Evolutionary conservation across 2,888 invertebrate genomes (phyloP).

Genomic region (Anaspis maculata): DNA sequence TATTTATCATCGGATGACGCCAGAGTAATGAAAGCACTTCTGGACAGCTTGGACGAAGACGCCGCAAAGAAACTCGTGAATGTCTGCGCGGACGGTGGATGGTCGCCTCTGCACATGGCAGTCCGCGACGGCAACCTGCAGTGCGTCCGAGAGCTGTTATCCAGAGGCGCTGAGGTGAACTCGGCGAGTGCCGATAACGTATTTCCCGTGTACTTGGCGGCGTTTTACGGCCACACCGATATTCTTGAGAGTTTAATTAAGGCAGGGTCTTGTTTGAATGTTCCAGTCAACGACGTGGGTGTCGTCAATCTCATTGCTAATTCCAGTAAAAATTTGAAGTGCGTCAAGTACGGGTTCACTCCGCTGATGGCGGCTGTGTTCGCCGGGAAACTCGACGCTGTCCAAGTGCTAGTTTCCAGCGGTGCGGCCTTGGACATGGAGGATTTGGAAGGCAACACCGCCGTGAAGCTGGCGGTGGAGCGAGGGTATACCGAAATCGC

Average conservation of each 20-base stretch:
- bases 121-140: neutral
- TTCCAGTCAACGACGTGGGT: slow-evolving; percentile 1
- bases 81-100: too few species aligned
- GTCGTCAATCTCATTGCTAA: slow-evolving; percentile 2
- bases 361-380: too few species aligned
- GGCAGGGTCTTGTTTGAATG: neutral
- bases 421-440: too few species aligned
- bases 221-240: slow-evolving; percentile 1
- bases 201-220: slow-evolving; percentile 2
- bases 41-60: too few species aligned
- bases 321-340: too few species aligned
- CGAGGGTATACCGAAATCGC: too few species aligned
- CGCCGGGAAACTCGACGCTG: too few species aligned
- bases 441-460: too few species aligned
- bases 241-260: slow-evolving; percentile 1
- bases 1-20: neutral
- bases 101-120: slow-evolving; percentile 3
- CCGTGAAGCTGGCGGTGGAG: too few species aligned
- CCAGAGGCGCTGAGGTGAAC: slow-evolving; percentile 1
- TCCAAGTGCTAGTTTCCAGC: too few species aligned
- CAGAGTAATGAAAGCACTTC: too few species aligned
- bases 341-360: too few species aligned
- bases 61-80: slow-evolving; percentile 4
- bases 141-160: neutral
- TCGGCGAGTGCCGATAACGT: slow-evolving; percentile 2